Evolutionary conservation across 2,113 vertebrate genomes (phyloP).

Genomic region (Prionailurus bengalensis): DNA sequence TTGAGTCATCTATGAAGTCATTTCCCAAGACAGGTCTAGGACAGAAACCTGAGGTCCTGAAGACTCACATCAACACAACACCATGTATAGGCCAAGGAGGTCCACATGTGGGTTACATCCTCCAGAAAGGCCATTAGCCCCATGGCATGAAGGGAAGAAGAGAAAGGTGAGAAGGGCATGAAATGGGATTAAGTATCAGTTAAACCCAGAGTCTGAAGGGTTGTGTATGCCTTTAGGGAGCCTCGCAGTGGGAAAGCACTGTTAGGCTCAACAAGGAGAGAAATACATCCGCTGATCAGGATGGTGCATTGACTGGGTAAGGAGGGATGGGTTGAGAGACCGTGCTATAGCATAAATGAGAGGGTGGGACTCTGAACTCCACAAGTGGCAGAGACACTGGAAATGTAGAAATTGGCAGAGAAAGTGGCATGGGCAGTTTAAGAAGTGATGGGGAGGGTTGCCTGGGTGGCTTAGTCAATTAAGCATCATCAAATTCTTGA

Average conservation of each 20-base stretch:
- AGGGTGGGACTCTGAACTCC: neutral
- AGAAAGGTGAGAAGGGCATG: rapidly evolving
- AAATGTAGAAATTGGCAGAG: neutral
- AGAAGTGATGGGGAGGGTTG: too few species aligned
- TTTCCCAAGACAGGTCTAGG: neutral
- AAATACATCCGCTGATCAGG: neutral
- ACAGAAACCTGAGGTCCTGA: neutral
- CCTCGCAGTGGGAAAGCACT: rapidly evolving
- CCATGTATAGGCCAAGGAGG: rapidly evolving
- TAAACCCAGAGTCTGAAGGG: neutral
- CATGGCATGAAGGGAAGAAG: rapidly evolving
- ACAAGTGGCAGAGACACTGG: neutral
- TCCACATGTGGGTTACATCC: rapidly evolving
- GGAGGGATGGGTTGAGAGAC: neutral
- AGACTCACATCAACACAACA: neutral
- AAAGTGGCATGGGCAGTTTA: rapidly evolving
- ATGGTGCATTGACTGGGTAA: neutral
- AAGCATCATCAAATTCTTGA: too few species aligned
- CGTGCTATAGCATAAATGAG: neutral
- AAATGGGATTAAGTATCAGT: neutral
- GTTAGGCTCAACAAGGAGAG: neutral
- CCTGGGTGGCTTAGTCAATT: too few species aligned
- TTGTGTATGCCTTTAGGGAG: rapidly evolving
- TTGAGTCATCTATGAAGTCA: neutral
- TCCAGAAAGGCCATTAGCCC: neutral